Conservation (phyloP, 2,888 invertebrate species). For the Ophion costatus region DNA sequence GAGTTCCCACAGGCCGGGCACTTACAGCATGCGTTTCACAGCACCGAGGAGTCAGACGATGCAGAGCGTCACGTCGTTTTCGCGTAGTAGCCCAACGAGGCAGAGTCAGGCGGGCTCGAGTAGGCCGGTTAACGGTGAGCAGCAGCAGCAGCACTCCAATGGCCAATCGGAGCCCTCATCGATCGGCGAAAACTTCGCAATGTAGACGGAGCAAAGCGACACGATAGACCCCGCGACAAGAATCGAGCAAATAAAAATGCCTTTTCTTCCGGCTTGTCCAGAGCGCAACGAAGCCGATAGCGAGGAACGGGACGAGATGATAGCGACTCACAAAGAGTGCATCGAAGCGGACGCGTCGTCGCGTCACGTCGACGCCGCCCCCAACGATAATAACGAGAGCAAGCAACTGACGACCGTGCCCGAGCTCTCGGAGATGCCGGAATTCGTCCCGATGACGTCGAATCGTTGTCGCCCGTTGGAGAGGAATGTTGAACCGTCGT, state of each 20-base stretch:
- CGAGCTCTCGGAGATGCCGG: conserved; percentile 71
- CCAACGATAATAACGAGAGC: conserved; percentile 62
- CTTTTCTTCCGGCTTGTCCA: conserved; percentile 68
- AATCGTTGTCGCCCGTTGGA: neutral
- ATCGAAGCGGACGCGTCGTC: conserved; percentile 5
- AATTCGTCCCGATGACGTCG: conserved; percentile 39
- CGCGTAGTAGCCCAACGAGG: conserved; percentile 80
- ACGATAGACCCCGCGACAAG: neutral
- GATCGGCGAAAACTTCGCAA: conserved; percentile 80
- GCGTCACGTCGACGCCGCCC: conserved; percentile 50
- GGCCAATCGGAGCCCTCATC: conserved; percentile 78
- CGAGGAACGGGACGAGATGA: conserved; percentile 68
- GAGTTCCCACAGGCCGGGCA: conserved; percentile 73
- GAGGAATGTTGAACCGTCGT: neutral
- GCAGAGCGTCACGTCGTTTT: conserved; percentile 84
- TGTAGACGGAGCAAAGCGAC: conserved; percentile 70
- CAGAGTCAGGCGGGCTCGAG: conserved; percentile 71
- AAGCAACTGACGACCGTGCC: conserved; percentile 70
- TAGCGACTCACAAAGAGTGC: neutral
- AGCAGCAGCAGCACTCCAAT: conserved; percentile 45
- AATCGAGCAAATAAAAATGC: conserved; percentile 9
- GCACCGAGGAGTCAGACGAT: conserved; percentile 84
- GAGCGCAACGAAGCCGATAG: conserved; percentile 71
- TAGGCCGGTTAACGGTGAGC: conserved; percentile 69
- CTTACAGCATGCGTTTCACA: conserved; percentile 84